phyloP scores from a whole-genome alignment of 2,888 invertebrate species.

The Helleia helle region DNA sequence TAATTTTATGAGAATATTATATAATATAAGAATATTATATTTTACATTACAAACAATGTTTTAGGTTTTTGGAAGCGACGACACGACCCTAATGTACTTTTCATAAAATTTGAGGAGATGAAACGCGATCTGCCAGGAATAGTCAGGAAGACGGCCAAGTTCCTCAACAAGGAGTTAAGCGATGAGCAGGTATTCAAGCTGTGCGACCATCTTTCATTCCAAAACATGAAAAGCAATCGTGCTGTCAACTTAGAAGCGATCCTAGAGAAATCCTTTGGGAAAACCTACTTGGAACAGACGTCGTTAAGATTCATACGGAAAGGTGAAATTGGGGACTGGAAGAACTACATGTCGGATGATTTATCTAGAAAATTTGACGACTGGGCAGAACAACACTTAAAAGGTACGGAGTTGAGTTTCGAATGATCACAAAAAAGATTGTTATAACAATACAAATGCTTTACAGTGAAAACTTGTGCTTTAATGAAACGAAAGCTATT shows the following conservation, averaged over 20 bases:
- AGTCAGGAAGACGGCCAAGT: conserved; percentile 80
- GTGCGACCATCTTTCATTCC: conserved; percentile 83
- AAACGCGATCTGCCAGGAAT: conserved; percentile 79
- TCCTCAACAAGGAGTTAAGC: conserved; percentile 78
- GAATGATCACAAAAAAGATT: conserved; percentile 40
- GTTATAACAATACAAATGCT: neutral
- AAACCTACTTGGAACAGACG: conserved; percentile 59
- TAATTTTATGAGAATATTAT: too few relatives aligned
- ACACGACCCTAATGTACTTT: conserved; percentile 81
- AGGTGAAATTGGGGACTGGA: conserved; percentile 87
- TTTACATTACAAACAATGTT: conserved; percentile 1
- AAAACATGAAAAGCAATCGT: conserved; percentile 86
- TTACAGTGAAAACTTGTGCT: neutral
- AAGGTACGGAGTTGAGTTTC: conserved; percentile 76
- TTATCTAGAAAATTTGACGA: conserved; percentile 81
- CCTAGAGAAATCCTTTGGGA: conserved; percentile 67
- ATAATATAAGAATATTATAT: too few relatives aligned
- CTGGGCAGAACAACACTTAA: conserved; percentile 77
- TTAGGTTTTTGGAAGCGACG: conserved; percentile 80
- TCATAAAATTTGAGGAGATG: conserved; percentile 89
- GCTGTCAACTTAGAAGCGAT: conserved; percentile 83
- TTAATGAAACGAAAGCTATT: too few relatives aligned
- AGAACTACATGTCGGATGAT: conserved; percentile 82
- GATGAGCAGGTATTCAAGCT: conserved; percentile 80
- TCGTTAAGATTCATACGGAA: conserved; percentile 80